phyloP scores from a whole-genome alignment of 2,888 invertebrate species.

The Reticulitermes lucifugus region DNA sequence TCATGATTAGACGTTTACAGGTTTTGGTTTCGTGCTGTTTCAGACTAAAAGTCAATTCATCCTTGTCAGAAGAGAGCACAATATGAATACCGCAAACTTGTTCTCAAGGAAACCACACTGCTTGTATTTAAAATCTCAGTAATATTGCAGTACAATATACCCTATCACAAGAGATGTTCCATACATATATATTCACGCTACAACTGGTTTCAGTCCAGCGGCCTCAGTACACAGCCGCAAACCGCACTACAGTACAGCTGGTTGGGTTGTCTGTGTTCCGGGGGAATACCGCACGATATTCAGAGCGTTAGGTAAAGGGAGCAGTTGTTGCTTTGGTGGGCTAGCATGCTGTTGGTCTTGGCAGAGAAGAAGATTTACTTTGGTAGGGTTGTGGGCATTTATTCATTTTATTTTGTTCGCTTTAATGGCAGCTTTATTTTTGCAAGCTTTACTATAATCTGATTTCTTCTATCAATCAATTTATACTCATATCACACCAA shows the following conservation, averaged over 20 bases:
- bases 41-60: too few relatives aligned
- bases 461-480: too few relatives aligned
- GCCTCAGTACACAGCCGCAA: constrained; percentile 42
- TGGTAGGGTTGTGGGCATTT: constrained; percentile 22
- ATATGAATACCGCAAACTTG: too few relatives aligned
- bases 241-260: constrained; percentile 45
- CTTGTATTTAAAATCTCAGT: not conserved
- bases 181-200: not conserved
- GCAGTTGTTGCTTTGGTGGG: constrained; percentile 3
- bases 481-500: too few relatives aligned
- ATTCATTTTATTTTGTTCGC: not conserved
- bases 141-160: constrained; percentile 13
- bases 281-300: constrained; percentile 34
- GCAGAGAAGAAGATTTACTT: constrained; percentile 28
- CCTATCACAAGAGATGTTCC: not conserved
- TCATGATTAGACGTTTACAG: too few relatives aligned
- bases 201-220: constrained; percentile 38
- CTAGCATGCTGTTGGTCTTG: not conserved
- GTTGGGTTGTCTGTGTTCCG: constrained; percentile 41
- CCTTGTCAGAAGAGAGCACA: too few relatives aligned
- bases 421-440: too few relatives aligned
- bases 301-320: constrained; percentile 11
- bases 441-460: too few relatives aligned
- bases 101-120: not conserved
- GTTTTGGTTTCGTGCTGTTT: too few relatives aligned